Base-by-base conservation (phyloP, 2,797 vertebrate genomes). In the Phoxinus dragarum region DNA sequence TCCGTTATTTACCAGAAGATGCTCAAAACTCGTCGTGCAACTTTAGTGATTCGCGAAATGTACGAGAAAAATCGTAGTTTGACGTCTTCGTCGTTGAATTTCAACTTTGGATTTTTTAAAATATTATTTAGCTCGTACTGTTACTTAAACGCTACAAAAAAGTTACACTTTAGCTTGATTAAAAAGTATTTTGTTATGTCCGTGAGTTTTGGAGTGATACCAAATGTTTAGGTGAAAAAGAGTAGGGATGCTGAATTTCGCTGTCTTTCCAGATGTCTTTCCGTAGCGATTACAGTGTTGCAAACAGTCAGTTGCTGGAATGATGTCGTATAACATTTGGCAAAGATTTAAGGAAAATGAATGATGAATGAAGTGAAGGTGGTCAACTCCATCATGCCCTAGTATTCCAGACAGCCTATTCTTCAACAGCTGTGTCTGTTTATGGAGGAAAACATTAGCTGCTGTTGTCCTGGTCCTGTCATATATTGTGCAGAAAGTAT, bases 311-410 rank as follows among this genome's bases (percentile, higher is more conserved):
- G 11, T 56, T 59, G 27, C 52, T 84, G 52, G 19, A 47, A 42
- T 66, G 17, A 21, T 38, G 31, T 36, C 7, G n/a, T 47, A n/a
- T 44, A 47, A 61, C 34, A 6, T 71, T 68, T 38, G 21, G 44
- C 54, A 67, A 84, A 56, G 16, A 69, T 77, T 49, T 49, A 17
- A 19, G 71, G 40, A 64, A 64, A 44, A 44, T 69, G 36, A 77
- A 4, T 69, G 47, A 40, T 67, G 75, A 38, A 86, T 84, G 64
- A 84, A 88, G 88, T 79, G 89, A 80, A 80, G 83, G 90, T 87
- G 81, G 64, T 87, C 61, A 93, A 94, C 96, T 95, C 96, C 96
- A 96, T 95, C 96, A 95, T 95, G 95, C 91, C 96, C 96, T 96
- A 94, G 96, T 93, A 96, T 95, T 96, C 93, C 93, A 92, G 92